Base-by-base conservation (phyloP, 2,888 invertebrate species). In the Dichetophora obliterata region DNA sequence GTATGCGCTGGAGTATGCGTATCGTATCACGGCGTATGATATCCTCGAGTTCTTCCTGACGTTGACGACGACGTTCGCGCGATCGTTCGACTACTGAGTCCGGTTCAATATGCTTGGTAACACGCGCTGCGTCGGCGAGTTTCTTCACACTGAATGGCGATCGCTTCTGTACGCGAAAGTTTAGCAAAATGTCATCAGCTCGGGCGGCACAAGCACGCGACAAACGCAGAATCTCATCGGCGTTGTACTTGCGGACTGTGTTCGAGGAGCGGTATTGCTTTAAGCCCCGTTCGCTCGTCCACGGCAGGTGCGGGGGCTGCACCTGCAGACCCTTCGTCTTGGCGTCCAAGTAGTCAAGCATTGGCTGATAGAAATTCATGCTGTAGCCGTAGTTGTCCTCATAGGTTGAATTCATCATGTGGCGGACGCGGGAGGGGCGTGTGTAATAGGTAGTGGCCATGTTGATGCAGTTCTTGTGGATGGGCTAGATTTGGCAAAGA, bases 351-450 rank as follows among this genome's bases (percentile, higher is more conserved):
- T 95, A 95, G 89, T 96, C 95, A 85, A 96, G 93, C 95, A 96
- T 95, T 69, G 95, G 95, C 88, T 95, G 94, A 90, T 96, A 96
- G 89, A 92, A 95, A 90, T 95, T 94, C 85, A 95, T 94, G 72
- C 94, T 95, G 88, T 93, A 95, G 82, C 94, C 94, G 90, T 95
- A 96, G 90, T 96, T 96, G 88, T 93, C 93, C 86, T 94, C 93
- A 90, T 95, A 96, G 77, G 94, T 92, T 75, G 92, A 82, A 79
- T 81, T 81, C 57, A 82, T 83, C 78, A 82, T 82, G 77, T 84
- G 88, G 76, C 88, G 87, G 70, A 86, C 84, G 76, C 88, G 88
- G 70, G 84, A 84, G 75, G 87, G 84, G 80, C 88, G 86, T 72
- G 81, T 70, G 79, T 82, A 80, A 75, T 89, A 87, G 83, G 90